A percentile compares a stretch with the other conserved stretches of the same genome.
Conservation (phyloP, 2,113 vertebrate genomes). For the Sitta europaea region DNA sequence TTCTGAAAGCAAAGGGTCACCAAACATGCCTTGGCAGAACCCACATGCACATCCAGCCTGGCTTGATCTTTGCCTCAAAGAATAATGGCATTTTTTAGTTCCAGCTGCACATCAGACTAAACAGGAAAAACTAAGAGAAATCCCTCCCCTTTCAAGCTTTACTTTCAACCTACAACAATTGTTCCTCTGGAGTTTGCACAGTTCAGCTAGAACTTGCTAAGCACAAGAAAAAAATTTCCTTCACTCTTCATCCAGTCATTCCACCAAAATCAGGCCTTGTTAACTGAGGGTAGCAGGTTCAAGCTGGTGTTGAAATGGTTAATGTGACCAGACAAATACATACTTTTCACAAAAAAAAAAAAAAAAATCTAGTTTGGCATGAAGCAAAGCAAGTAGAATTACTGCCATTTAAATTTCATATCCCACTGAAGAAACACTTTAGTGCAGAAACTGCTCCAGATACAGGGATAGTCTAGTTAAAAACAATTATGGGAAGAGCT, state of each 20-base stretch:
- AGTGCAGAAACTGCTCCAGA: background rate
- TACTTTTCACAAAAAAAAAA: background rate
- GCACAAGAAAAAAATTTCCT: background rate
- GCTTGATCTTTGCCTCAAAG: background rate
- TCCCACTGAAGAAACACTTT: background rate
- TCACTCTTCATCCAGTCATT: background rate
- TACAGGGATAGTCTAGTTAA: background rate
- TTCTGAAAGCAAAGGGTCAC: background rate
- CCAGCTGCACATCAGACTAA: background rate
- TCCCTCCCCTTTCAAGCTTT: background rate
- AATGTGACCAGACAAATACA: background rate
- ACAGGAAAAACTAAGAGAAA: background rate
- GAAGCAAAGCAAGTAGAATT: background rate
- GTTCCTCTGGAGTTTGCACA: background rate
- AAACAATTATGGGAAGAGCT: background rate
- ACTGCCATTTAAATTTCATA: background rate
- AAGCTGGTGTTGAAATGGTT: background rate
- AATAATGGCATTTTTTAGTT: background rate
- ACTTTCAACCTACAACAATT: background rate
- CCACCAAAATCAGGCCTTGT: background rate
- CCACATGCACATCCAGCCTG: background rate
- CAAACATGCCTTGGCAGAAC: background rate
- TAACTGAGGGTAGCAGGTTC: background rate
- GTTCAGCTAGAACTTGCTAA: background rate
- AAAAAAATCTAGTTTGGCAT: background rate